phyloP scores from a whole-genome alignment of 2,113 vertebrate species.

The Aptenodytes forsteri region DNA sequence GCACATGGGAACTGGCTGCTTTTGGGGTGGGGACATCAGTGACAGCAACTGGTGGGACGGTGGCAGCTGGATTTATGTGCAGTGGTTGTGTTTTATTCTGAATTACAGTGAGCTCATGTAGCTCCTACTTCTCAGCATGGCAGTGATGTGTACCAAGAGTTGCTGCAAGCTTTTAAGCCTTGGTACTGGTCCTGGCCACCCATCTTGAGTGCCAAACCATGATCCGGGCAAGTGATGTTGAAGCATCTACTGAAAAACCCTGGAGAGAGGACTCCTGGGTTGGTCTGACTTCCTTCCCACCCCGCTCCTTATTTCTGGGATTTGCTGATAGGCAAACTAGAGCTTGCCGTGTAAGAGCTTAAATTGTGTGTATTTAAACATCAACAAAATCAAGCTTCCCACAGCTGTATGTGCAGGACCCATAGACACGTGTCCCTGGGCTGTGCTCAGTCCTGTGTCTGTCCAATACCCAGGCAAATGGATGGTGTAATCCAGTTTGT shows the following conservation, averaged over 20 bases:
- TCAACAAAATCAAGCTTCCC: not conserved
- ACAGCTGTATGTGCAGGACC: not conserved
- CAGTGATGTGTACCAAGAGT: not conserved
- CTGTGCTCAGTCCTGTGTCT: not conserved
- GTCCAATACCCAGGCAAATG: not conserved
- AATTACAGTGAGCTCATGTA: not conserved
- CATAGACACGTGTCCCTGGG: not conserved
- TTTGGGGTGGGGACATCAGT: not conserved
- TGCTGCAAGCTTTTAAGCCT: not conserved
- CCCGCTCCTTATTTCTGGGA: not conserved
- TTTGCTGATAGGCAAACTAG: not conserved
- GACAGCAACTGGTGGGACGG: not conserved
- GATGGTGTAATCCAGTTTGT: not conserved
- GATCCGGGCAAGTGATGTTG: rapidly evolving
- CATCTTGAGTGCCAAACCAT: not conserved
- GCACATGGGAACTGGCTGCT: rapidly evolving
- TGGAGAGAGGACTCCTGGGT: not conserved
- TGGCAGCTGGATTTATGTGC: not conserved
- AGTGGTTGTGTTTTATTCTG: not conserved
- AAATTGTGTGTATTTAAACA: not conserved
- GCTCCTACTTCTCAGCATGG: not conserved
- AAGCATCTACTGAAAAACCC: not conserved
- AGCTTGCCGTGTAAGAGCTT: not conserved
- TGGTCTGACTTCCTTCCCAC: not conserved
- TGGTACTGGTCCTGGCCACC: not conserved